Evolutionary conservation across 1,140 invertebrate species (phyloP).

Genomic region (Diprion similis): DNA sequence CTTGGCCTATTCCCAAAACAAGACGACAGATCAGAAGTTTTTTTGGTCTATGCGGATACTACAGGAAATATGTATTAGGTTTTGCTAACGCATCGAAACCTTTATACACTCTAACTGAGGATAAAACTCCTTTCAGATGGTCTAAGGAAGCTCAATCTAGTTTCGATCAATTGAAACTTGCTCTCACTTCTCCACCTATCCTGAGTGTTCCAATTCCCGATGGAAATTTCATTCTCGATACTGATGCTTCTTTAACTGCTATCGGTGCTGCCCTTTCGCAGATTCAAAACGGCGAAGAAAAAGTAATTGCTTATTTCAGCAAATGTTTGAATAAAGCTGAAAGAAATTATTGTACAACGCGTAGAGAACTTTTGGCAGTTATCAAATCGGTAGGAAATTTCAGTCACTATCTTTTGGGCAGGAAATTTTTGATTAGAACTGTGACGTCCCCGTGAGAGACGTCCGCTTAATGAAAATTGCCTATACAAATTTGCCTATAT

Average conservation of each 20-base stretch:
- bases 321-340: conserved; percentile 23
- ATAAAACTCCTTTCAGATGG: not conserved
- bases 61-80: conserved; percentile 2
- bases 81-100: conserved; percentile 9
- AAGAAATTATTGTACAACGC: conserved; percentile 38
- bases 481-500: no score
- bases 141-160: not conserved
- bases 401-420: conserved; percentile 30
- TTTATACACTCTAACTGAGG: not conserved
- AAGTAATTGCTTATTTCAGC: conserved; percentile 19
- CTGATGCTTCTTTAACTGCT: conserved; percentile 1
- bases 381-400: conserved; percentile 36
- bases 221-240: conserved; percentile 4
- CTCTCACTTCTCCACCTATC: conserved; percentile 21
- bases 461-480: no score
- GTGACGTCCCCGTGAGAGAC: no score
- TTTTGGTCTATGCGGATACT: conserved; percentile 11
- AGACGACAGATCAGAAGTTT: not conserved
- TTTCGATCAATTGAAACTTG: conserved; percentile 22
- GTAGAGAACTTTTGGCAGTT: conserved; percentile 35
- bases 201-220: not conserved
- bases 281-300: conserved; percentile 17
- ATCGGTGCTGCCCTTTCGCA: conserved; percentile 17
- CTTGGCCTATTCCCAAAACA: not conserved
- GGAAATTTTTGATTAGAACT: conserved; percentile 29